Evolutionary conservation across 1,140 invertebrate species (phyloP), one percentile per base, ranked within the genome.

Genomic region (Yoshiicerus persimilis): DNA sequence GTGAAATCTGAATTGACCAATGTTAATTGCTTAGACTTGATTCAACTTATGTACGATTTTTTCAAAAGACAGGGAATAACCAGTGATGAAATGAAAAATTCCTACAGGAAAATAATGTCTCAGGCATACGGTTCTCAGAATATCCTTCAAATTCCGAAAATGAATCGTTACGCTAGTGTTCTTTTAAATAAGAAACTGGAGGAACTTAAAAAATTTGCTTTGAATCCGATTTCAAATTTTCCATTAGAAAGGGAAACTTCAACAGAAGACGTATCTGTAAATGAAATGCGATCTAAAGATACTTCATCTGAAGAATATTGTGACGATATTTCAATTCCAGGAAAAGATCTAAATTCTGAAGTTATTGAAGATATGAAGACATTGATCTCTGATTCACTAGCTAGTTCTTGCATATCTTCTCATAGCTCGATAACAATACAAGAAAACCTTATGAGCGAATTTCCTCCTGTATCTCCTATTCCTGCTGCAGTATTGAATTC

Each of bases 21-120:
- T 27, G 39, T 83, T 34, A 66, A 88, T 47, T 80, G 77, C 30
- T 13, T 87, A 25, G 77, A 87, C 8, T 87, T 87, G 25, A 25
- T 80, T 3, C 75, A 87, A 27, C 23, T 56, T 23, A 83, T 87
- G 32, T 87, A 36, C 47, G 41, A 80, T 16, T 87, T 75, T 23
- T 77, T 87, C 9, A 80, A 80, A 6, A 38, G 75, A 80, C 75
- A 56, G 30, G 47, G 83, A 34, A 20, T 85, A 5, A 4, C 23
- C 11, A 47, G 13, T 6, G 83, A 85, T 27, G 83, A 62, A 13
- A 85, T 85, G 38, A 62, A 56, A 47, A 85, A 30, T 47, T 16
- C 83, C 0, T 36, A 62, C 23, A 30, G 39, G 9, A 62, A 41
- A 85, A 85, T 85, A 41, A 85, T 85, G 83, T 38, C 83, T 32